A percentile compares a stretch with the other conserved stretches of the same genome.
These are phyloP conservation scores for Drosophila anomelani DNA, from an alignment of 2,888 invertebrate genomes.

Conservation along the genomic window DNA sequence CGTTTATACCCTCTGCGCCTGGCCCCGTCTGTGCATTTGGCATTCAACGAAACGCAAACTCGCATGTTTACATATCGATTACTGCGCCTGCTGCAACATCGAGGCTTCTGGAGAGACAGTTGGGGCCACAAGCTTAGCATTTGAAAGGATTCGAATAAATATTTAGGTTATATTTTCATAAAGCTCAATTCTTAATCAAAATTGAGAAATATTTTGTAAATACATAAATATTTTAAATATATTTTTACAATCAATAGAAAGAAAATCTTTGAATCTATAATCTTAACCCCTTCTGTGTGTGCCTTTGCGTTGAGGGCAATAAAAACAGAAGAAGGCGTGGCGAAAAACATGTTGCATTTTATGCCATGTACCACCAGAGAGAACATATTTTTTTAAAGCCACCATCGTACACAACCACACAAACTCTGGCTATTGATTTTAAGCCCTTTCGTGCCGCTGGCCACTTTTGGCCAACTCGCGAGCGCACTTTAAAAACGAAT, in stretches of 20 bases:
- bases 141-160: not conserved
- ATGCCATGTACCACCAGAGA: slow-evolving; percentile 27
- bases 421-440: slow-evolving; percentile 24
- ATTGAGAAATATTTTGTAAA: no score
- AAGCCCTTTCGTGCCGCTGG: slow-evolving; percentile 12
- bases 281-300: not conserved
- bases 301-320: slow-evolving; percentile 45
- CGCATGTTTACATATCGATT: slow-evolving; percentile 78
- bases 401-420: not conserved
- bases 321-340: slow-evolving; percentile 49
- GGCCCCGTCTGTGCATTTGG: slow-evolving; percentile 7
- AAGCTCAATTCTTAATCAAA: not conserved
- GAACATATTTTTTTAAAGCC: slow-evolving; percentile 40
- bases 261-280: not conserved
- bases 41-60: slow-evolving; percentile 50
- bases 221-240: not conserved
- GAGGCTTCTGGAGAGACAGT: slow-evolving; percentile 9
- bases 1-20: not conserved
- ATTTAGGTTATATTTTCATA: not conserved
- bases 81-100: slow-evolving; percentile 54
- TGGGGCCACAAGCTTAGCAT: not conserved
- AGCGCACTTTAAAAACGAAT: slow-evolving; percentile 52
- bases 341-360: slow-evolving; percentile 69
- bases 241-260: not conserved
- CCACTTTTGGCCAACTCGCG: slow-evolving; percentile 29